phyloP scores from a whole-genome alignment of 2,888 invertebrate genomes.

The Nomada ferruginata region DNA sequence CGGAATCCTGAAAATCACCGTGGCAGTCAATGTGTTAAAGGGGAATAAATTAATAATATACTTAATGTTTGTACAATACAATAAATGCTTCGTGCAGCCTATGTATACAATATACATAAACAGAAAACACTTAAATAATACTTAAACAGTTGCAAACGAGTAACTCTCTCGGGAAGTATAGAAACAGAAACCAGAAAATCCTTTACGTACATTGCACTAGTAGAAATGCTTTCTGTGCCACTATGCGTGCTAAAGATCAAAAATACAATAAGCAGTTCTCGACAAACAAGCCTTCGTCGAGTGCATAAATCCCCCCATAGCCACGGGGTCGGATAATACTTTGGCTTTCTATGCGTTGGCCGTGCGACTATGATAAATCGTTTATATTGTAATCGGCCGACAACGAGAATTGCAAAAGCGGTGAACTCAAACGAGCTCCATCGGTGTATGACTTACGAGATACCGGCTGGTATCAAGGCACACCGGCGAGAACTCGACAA shows the following conservation, averaged over 20 bases:
- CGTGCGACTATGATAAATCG: constrained; percentile 62
- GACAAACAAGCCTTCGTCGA: constrained; percentile 21
- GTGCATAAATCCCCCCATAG: not conserved
- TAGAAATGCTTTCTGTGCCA: not conserved
- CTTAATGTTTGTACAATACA: not conserved
- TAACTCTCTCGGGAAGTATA: too few relatives aligned
- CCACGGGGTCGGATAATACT: constrained; percentile 11
- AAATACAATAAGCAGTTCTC: constrained; percentile 7
- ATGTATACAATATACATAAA: too few relatives aligned
- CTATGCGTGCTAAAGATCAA: constrained; percentile 2
- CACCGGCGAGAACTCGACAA: constrained; percentile 62
- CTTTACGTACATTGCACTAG: not conserved
- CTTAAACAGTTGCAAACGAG: not conserved
- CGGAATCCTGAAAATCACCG: too few relatives aligned
- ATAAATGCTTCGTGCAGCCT: too few relatives aligned
- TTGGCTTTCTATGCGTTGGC: constrained; percentile 21
- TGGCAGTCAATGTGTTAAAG: too few relatives aligned
- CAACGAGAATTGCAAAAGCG: constrained; percentile 54
- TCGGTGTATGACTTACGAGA: constrained; percentile 64
- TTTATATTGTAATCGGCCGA: constrained; percentile 62
- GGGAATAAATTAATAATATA: not conserved
- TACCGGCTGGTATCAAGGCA: constrained; percentile 69
- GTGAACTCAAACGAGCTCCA: constrained; percentile 48
- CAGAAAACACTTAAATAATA: too few relatives aligned
- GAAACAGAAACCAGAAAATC: not conserved